These are phyloP conservation scores for Heterotilapia buettikoferi DNA, from an alignment of 2,113 vertebrate genomes.

Conservation along the genomic window DNA sequence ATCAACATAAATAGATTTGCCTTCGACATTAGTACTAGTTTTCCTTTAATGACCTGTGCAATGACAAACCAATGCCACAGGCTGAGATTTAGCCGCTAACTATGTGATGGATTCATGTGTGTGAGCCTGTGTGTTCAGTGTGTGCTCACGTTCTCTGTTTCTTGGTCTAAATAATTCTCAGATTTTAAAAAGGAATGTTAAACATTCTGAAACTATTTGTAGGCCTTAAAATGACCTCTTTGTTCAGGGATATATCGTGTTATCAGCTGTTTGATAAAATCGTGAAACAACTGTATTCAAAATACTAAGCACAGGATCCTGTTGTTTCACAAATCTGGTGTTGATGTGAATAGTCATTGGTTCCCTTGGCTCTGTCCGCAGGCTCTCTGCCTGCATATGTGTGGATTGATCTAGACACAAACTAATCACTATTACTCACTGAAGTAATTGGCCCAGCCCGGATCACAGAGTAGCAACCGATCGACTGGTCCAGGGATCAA, in stretches of 20 bases:
- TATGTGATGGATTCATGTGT: background rate
- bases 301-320: background rate
- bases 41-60: slow-evolving; percentile 91
- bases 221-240: background rate
- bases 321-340: slow-evolving; percentile 43
- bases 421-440: slow-evolving; percentile 99
- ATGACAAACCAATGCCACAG: slow-evolving; percentile 92
- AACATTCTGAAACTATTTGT: too few relatives aligned
- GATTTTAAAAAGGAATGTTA: background rate
- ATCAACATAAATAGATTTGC: slow-evolving; percentile 97
- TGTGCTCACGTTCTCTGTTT: background rate
- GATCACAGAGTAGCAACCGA: slow-evolving; percentile 96
- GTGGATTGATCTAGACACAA: slow-evolving; percentile 94
- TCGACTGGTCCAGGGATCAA: slow-evolving; percentile 86
- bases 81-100: slow-evolving; percentile 43
- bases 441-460: slow-evolving; percentile 97
- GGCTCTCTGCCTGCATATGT: slow-evolving; percentile 75
- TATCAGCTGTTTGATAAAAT: background rate
- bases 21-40: slow-evolving; percentile 82
- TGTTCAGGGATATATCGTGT: background rate
- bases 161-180: background rate
- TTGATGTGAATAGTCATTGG: slow-evolving; percentile 49
- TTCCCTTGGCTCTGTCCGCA: slow-evolving; percentile 33
- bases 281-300: background rate
- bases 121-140: background rate